phyloP scores from a whole-genome alignment of 2,888 invertebrate genomes.

The Agonopterix arenella region DNA sequence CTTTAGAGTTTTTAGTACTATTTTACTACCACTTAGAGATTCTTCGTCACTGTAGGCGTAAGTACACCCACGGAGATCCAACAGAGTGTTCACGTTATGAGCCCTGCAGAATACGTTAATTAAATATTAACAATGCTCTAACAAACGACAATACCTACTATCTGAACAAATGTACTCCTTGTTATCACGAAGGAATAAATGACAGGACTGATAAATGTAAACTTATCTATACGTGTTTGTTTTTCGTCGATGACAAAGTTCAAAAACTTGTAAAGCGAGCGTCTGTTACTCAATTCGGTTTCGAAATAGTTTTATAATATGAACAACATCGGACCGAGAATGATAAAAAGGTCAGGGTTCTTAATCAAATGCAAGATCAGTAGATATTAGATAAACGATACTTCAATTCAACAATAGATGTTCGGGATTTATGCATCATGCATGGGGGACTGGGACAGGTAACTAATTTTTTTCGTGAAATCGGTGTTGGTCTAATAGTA shows the following conservation, averaged over 20 bases:
- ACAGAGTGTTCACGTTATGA: conserved; percentile 73
- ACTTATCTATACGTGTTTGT: conserved; percentile 44
- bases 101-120: conserved; percentile 44
- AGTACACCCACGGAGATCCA: conserved; percentile 75
- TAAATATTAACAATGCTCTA: conserved; percentile 12
- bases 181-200: conserved; percentile 57
- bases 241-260: conserved; percentile 13
- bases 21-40: conserved; percentile 74
- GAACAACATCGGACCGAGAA: no score
- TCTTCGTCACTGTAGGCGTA: conserved; percentile 74
- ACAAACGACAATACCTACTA: conserved; percentile 33
- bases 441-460: no score
- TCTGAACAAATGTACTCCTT: conserved; percentile 47
- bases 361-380: no score
- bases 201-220: conserved; percentile 66
- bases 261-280: background rate
- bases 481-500: no score
- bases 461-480: no score
- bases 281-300: no score
- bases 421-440: no score
- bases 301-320: no score
- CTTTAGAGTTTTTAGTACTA: conserved; percentile 70
- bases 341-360: no score
- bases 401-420: no score
- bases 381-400: no score